Conservation (phyloP, 2,113 vertebrate genomes). For the Hucho hucho region DNA sequence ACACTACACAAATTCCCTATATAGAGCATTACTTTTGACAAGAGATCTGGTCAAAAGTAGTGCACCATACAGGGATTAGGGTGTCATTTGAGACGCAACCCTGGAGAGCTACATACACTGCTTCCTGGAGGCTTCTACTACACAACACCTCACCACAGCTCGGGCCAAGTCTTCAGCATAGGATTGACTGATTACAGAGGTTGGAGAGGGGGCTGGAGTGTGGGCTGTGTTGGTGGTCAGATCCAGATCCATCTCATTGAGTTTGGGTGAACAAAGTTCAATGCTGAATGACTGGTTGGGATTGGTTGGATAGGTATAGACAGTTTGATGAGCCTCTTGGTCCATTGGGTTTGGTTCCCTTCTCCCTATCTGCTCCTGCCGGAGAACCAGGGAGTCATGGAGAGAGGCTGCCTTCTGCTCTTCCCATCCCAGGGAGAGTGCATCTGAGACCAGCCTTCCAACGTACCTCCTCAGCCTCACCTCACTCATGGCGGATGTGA, state of each 20-base stretch:
- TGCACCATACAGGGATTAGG: no score
- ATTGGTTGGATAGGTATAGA: background rate
- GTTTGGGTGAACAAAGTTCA: background rate
- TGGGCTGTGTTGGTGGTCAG: background rate
- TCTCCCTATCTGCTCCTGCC: background rate
- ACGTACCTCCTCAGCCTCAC: slow-evolving; percentile 36
- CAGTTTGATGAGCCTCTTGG: background rate
- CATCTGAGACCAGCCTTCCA: slow-evolving; percentile 24
- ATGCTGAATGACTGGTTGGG: background rate
- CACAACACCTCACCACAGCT: slow-evolving; percentile 22
- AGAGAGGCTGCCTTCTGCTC: slow-evolving; percentile 18
- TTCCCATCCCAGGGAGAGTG: slow-evolving; percentile 24
- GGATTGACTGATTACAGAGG: background rate
- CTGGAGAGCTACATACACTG: no score
- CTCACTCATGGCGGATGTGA: slow-evolving; percentile 55
- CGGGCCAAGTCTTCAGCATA: slow-evolving; percentile 28
- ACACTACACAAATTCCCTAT: background rate
- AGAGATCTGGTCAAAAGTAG: no score
- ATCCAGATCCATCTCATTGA: background rate
- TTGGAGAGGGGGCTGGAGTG: background rate
- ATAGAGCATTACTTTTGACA: no score
- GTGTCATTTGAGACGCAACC: no score
- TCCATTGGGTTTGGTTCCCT: background rate
- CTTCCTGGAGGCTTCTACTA: slow-evolving; percentile 5
- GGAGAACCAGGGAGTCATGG: background rate